Conservation (phyloP, 2,797 vertebrate genomes). For the Peromyscus attwateri region DNA sequence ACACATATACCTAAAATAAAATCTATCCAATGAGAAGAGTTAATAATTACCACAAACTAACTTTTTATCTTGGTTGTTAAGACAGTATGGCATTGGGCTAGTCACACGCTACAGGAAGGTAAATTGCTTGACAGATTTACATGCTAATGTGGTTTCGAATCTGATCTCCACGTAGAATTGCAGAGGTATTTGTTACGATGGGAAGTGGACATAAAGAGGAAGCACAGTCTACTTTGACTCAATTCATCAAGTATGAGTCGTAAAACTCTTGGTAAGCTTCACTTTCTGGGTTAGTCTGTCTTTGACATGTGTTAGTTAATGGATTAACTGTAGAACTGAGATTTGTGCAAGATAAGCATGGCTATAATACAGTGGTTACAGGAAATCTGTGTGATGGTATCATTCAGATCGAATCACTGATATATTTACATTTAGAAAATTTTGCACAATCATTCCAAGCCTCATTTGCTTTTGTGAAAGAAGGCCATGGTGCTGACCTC, state of each 20-base stretch:
- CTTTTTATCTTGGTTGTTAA: not conserved
- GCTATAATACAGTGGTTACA: not conserved
- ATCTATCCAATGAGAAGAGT: not conserved
- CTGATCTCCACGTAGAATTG: not conserved
- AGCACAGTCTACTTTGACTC: not conserved
- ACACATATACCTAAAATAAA: not conserved
- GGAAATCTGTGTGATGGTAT: not conserved
- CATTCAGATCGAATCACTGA: not conserved
- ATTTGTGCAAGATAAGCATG: not conserved
- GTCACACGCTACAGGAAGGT: not conserved
- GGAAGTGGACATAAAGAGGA: not conserved
- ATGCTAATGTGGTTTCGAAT: not conserved
- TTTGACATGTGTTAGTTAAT: slow-evolving; percentile 30
- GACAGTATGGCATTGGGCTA: not conserved
- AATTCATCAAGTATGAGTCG: not conserved
- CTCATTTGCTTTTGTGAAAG: not conserved
- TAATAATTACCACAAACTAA: not conserved
- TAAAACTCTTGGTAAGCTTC: not conserved
- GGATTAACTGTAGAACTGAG: not conserved
- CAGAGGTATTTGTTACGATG: not conserved
- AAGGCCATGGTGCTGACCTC: not conserved
- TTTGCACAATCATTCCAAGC: not conserved
- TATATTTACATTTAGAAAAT: not conserved
- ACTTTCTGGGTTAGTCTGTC: not conserved
- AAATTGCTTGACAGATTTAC: not conserved